These are phyloP conservation scores for Tychaedon coryphoeus DNA, from an alignment of 2,113 vertebrate genomes.

Conservation along the genomic window DNA sequence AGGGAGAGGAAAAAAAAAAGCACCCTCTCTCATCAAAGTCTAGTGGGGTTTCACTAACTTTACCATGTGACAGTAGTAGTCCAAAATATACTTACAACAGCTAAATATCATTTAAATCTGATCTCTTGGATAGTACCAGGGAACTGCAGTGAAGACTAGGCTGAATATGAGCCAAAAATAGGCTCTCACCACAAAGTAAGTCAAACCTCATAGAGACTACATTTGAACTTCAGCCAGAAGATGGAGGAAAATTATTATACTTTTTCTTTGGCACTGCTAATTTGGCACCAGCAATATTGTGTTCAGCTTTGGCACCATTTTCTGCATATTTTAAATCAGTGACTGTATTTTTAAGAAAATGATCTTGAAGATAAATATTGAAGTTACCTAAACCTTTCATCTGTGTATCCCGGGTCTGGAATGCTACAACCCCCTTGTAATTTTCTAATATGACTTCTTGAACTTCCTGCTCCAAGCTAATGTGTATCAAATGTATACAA, in stretches of 20 bases:
- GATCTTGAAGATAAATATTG: not conserved
- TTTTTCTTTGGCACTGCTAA: not conserved
- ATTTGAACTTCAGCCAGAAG: not conserved
- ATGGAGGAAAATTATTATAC: not conserved
- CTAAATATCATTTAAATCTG: not conserved
- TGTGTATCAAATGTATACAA: not conserved
- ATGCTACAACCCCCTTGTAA: fast-evolving
- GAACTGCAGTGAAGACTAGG: not conserved
- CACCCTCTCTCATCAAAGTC: not conserved
- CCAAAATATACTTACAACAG: not conserved
- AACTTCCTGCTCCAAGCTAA: not conserved
- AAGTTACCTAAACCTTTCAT: not conserved
- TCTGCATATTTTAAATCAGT: not conserved
- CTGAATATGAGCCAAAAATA: not conserved
- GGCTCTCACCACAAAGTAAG: not conserved
- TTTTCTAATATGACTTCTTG: not conserved
- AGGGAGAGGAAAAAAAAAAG: not conserved
- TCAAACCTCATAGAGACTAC: not conserved
- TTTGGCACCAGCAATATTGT: not conserved
- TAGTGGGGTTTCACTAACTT: not conserved
- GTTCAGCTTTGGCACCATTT: not conserved
- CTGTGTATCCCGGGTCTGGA: not conserved
- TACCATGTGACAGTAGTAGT: not conserved
- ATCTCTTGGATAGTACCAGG: not conserved
- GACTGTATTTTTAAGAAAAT: not conserved